phyloP scores from a whole-genome alignment of 2,888 invertebrate genomes.

The Tiphia femorata region DNA sequence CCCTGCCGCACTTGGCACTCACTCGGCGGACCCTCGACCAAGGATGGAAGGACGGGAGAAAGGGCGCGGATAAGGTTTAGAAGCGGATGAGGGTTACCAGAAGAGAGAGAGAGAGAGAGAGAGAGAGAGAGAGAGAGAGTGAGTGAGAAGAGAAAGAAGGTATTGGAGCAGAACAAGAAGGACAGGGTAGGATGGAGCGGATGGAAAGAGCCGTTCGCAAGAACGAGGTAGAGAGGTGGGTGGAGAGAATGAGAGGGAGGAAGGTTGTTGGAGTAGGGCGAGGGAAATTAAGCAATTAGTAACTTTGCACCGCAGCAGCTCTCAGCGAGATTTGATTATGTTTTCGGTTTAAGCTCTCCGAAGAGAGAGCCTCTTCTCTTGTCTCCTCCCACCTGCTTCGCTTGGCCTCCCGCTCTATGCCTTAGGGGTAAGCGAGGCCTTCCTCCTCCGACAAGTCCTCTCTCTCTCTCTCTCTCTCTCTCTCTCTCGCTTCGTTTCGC shows the following conservation, averaged over 20 bases:
- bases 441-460: background rate
- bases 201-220: background rate
- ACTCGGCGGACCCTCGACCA: slow-evolving; percentile 9
- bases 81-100: background rate
- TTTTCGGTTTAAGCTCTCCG: slow-evolving; percentile 65
- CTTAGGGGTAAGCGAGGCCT: background rate
- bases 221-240: slow-evolving; percentile 23
- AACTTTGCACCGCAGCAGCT: slow-evolving; percentile 66
- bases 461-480: background rate
- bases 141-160: slow-evolving; percentile 27
- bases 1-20: slow-evolving; percentile 7
- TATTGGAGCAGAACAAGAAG: slow-evolving; percentile 26
- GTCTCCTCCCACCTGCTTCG: slow-evolving; percentile 8
- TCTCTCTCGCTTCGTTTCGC: no score
- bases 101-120: slow-evolving; percentile 12
- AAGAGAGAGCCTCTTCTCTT: slow-evolving; percentile 32
- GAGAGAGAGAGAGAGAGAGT: slow-evolving; percentile 12
- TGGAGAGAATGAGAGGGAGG: slow-evolving; percentile 18
- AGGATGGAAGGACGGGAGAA: slow-evolving; percentile 4
- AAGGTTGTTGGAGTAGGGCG: slow-evolving; percentile 43
- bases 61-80: background rate
- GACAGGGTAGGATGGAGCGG: slow-evolving; percentile 33
- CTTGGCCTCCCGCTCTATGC: slow-evolving; percentile 8
- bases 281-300: slow-evolving; percentile 68
- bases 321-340: slow-evolving; percentile 68